Evolutionary conservation across 2,888 invertebrate species (phyloP), one percentile per base, ranked within the genome.

Genomic region (Scaeva pyrastri): DNA sequence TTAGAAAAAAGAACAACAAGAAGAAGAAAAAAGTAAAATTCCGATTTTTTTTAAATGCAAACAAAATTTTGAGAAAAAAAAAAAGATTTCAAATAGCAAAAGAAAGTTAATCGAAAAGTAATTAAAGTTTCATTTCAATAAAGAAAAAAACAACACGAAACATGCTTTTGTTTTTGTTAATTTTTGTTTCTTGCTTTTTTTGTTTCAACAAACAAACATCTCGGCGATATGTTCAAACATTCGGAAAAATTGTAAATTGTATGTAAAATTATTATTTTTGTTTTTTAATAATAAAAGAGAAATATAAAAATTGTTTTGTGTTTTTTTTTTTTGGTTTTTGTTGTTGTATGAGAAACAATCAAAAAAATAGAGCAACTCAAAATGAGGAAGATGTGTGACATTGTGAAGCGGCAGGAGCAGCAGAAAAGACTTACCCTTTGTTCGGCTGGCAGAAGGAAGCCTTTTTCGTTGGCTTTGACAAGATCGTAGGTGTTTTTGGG

Each of bases 371-470:
- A 56, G 1, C 16, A 62, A 62, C 11, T 16, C 10, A 64, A 64
- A 36, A 66, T 48, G 48, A 76, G 62, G 68, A 41, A 68, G 48
- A 55, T 73, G 68, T 68, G 71, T 79, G 79, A 75, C 75, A 75
- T 79, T 80, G 80, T 75, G 80, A 75, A 71, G 58, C 58, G 19
- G 66, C 19, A 36, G 14, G 75, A 71, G 80, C 71, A 71, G 58
- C 50, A 48, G 66, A 14, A 21, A 8, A 19, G 31, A 66, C 97
- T 97, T 95, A 98, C 98, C 97, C 98, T 95, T 92, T 97, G 96
- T 95, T 97, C 97, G 92, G 97, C 97, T 93, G 97, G 96, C 94
- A 97, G 94, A 91, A 98, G 95, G 93, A 96, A 96, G 91, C 97
- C 97, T 94, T 95, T 96, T 93, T 97, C 96, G 92, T 95, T 94